phyloP scores from a whole-genome alignment of 1,140 invertebrate species.

The Diorhabda elongata region DNA sequence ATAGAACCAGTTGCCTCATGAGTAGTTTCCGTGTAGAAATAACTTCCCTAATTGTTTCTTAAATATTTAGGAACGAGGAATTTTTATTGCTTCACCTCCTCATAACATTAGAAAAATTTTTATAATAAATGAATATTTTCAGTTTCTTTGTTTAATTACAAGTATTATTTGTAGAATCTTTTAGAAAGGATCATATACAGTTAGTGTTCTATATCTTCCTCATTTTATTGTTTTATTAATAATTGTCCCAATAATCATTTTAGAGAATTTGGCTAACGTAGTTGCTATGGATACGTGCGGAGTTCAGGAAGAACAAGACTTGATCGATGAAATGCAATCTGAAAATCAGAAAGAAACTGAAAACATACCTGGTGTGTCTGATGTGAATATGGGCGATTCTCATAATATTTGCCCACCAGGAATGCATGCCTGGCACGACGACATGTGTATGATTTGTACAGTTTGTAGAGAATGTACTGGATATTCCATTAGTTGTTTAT shows the following conservation, averaged over 20 bases:
- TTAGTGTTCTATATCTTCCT: too few species aligned
- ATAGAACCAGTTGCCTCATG: too few species aligned
- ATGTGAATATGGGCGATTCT: conserved; percentile 46
- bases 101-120: too few species aligned
- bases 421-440: conserved; percentile 70
- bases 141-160: too few species aligned
- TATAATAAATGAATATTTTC: too few species aligned
- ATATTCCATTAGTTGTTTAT: conserved; percentile 81
- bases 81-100: too few species aligned
- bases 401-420: conserved; percentile 63
- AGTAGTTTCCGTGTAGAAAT: too few species aligned
- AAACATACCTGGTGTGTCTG: conserved; percentile 50
- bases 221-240: too few species aligned
- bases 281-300: conserved; percentile 61
- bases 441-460: conserved; percentile 85
- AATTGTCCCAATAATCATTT: neutral
- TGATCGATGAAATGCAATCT: conserved; percentile 39
- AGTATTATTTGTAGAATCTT: too few species aligned
- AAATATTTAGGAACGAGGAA: too few species aligned
- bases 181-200: too few species aligned
- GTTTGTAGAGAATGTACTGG: conserved; percentile 92
- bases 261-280: conserved; percentile 44
- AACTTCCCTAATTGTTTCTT: too few species aligned
- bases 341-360: conserved; percentile 35
- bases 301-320: conserved; percentile 56